Conservation (phyloP, 2,113 vertebrate species). For the Oryzias curvinotus region DNA sequence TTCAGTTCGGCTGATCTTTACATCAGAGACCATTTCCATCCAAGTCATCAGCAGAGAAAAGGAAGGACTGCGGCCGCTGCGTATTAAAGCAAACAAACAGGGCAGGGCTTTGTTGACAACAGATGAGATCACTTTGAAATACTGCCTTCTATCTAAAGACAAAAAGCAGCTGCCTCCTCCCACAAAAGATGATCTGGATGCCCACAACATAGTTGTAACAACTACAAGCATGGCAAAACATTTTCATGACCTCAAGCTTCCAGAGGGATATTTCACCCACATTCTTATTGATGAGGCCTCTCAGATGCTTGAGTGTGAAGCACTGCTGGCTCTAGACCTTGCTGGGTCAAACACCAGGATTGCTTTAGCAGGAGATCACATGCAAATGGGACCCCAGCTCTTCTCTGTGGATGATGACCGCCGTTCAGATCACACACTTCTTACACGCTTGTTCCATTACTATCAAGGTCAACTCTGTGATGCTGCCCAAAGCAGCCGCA, state of each 20-base stretch:
- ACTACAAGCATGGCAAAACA: constrained; percentile 79
- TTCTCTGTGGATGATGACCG: constrained; percentile 75
- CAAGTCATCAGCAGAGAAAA: constrained; percentile 56
- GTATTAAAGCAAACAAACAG: constrained; percentile 75
- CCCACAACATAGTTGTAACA: constrained; percentile 80
- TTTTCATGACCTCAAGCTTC: constrained; percentile 73
- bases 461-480: constrained; percentile 79
- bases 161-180: constrained; percentile 69
- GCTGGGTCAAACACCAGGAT: constrained; percentile 71
- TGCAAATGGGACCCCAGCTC: constrained; percentile 86
- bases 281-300: constrained; percentile 92
- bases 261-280: constrained; percentile 84
- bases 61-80: constrained; percentile 69
- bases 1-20: constrained; percentile 90
- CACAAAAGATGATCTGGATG: constrained; percentile 60
- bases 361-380: constrained; percentile 74
- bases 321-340: constrained; percentile 67
- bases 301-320: constrained; percentile 90
- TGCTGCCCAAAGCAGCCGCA: constrained; percentile 75
- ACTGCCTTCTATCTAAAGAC: constrained; percentile 80
- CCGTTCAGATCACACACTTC: constrained; percentile 80
- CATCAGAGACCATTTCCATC: constrained; percentile 83
- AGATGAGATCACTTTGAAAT: constrained; percentile 73
- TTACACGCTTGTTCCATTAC: constrained; percentile 85
- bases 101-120: constrained; percentile 51